Evolutionary conservation across 1,140 invertebrate species (phyloP), one percentile per base, ranked within the genome.

Genomic region (Trichogramma pretiosum): DNA sequence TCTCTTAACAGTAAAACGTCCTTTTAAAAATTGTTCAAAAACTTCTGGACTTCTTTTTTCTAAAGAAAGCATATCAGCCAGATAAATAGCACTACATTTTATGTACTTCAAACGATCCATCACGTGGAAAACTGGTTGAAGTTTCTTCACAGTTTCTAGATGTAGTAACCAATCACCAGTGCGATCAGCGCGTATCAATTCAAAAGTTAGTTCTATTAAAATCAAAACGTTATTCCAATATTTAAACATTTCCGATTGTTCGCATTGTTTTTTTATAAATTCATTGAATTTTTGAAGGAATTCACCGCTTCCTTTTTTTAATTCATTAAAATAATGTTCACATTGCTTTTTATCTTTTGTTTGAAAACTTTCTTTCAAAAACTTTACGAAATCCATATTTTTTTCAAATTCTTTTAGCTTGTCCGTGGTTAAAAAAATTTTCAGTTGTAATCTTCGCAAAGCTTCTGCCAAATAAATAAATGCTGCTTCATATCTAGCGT

Each of bases 131-230:
- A 52, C 11, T 11, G 53, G 46, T 34, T 33, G 39, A 3, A 52
- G 8, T 35, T 52, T 48, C 24, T 52, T 30, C 5, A 40, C 7
- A 16, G 37, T 23, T 1, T 16, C 10, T 3, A 48, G 3, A 19
- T 55, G 39, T 32, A 48, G 37, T 24, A 42, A 5, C 49, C 49
- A 55, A 32, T 55, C 33, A 5, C 49, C 49, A 38, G 34, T 33
- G 1, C 49, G 40, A 49, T 55, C 46, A 10, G 28, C 36, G 23
- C 46, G 22, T 18, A 52, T 45, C 9, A 42, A 48, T 35, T 55
- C 38, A 14, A 18, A 11, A 18, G 42, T 14, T 2, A 41, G 21
- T 22, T 33, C 22, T 18, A 40, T 48, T 17, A 48, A 19, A 14
- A 33, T 39, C 13, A 39, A 22, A 1, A 41, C 19, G 19, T 41